Percentiles rank a stretch among this genome's conserved stretches.
Conservation (phyloP, 2,888 invertebrate genomes). For the Chrysolina haemoptera region DNA sequence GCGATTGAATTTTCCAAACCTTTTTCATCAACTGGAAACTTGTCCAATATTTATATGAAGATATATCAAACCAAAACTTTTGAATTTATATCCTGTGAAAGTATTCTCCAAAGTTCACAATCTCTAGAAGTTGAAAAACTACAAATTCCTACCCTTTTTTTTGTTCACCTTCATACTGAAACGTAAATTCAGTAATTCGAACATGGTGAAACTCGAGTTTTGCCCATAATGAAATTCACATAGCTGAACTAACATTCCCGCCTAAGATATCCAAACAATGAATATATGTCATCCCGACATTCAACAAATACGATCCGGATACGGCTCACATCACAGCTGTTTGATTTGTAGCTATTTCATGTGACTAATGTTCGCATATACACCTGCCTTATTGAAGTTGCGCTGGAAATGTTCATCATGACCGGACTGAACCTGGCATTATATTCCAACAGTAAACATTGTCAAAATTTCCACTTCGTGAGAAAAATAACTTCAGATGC, state of each 20-base stretch:
- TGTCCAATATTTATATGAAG: no score
- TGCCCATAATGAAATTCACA: not conserved
- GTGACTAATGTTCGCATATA: conserved; percentile 51
- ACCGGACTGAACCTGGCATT: conserved; percentile 1
- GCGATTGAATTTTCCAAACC: no score
- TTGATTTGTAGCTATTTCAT: conserved; percentile 51
- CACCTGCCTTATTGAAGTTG: conserved; percentile 46
- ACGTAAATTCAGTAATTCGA: not conserved
- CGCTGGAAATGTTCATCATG: not conserved
- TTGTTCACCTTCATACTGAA: not conserved
- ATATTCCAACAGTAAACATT: not conserved
- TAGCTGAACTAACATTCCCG: conserved; percentile 8
- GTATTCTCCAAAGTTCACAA: no score
- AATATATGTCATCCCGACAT: conserved; percentile 26
- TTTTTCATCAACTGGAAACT: no score
- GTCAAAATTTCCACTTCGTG: not conserved
- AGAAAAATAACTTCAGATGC: no score
- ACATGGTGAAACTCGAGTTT: not conserved
- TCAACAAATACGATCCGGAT: conserved; percentile 10
- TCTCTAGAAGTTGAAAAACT: no score
- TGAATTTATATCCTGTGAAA: no score
- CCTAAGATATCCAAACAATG: conserved; percentile 20
- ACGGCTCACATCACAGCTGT: conserved; percentile 28
- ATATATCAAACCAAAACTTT: no score
- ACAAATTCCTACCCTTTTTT: no score